A percentile compares a stretch with the other conserved stretches of the same genome.
These are phyloP conservation scores for Reticulitermes lucifugus DNA, from an alignment of 2,888 invertebrate species.

Conservation along the genomic window DNA sequence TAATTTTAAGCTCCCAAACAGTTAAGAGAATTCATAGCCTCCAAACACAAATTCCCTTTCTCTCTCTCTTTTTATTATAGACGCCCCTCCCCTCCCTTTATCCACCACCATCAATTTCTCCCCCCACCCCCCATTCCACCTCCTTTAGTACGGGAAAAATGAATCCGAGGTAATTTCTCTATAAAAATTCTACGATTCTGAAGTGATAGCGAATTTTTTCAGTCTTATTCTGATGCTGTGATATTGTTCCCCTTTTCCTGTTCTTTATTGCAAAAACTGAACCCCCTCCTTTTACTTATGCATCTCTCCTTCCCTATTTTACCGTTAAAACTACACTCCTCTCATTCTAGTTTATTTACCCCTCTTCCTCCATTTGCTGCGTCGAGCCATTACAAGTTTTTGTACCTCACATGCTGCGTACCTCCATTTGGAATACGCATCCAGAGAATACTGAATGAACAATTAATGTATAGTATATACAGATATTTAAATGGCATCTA, in stretches of 20 bases:
- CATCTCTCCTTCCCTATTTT: constrained; percentile 31
- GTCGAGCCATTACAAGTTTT: background rate
- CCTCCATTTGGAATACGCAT: background rate
- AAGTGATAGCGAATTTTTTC: constrained; percentile 52
- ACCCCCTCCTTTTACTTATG: constrained; percentile 23
- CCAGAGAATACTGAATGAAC: constrained; percentile 16
- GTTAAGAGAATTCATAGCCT: constrained; percentile 45
- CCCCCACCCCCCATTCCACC: constrained; percentile 26
- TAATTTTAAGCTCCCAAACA: constrained; percentile 41
- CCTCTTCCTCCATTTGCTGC: background rate
- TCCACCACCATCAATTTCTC: constrained; percentile 23
- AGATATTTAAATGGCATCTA: constrained; percentile 15
- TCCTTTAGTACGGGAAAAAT: constrained; percentile 46
- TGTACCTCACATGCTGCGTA: too few relatives aligned
- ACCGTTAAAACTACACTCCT: constrained; percentile 38
- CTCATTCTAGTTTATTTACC: constrained; percentile 49
- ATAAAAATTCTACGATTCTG: constrained; percentile 54
- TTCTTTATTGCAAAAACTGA: constrained; percentile 46
- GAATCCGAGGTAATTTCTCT: constrained; percentile 54
- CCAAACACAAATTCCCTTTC: constrained; percentile 46
- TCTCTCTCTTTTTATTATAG: constrained; percentile 45
- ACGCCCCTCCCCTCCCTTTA: constrained; percentile 11
- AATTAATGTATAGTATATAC: constrained; percentile 25
- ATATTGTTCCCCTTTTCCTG: constrained; percentile 50
- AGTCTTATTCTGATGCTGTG: constrained; percentile 41